phyloP scores from a whole-genome alignment of 1,140 invertebrate genomes.

The Coenobita brevimanus region DNA sequence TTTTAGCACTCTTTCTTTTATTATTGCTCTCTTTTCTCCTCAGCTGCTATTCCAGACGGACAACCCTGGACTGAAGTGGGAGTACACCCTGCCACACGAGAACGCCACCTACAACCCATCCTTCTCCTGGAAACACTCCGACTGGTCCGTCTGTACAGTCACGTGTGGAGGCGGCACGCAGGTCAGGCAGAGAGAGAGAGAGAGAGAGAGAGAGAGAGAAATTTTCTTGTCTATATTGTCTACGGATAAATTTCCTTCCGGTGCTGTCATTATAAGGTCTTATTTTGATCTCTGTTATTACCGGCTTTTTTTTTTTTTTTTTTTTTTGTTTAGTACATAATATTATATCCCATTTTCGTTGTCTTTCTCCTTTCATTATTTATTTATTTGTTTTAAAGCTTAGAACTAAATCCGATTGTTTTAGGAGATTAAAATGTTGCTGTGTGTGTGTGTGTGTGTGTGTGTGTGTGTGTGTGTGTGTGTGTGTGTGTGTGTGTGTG shows the following conservation, averaged over 20 bases:
- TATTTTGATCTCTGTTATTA: too few species aligned
- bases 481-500: background rate
- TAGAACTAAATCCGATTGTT: too few species aligned
- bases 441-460: background rate
- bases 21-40: conserved; percentile 38
- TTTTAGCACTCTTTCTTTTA: background rate
- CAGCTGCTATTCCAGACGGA: conserved; percentile 88
- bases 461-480: background rate
- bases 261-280: too few species aligned
- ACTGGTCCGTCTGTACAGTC: conserved; percentile 85
- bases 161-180: conserved; percentile 85
- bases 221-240: too few species aligned
- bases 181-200: conserved; percentile 40
- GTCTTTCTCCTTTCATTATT: too few species aligned
- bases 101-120: conserved; percentile 78
- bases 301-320: too few species aligned
- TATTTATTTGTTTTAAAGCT: too few species aligned
- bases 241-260: too few species aligned
- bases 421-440: background rate
- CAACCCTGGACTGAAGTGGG: conserved; percentile 87
- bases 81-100: conserved; percentile 85
- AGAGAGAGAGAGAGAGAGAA: background rate
- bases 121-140: conserved; percentile 83
- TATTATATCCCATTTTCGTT: too few species aligned
- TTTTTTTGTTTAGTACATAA: too few species aligned